These are phyloP conservation scores for Archivesica marissinica DNA, from an alignment of 1,140 invertebrate species.

Conservation along the genomic window DNA sequence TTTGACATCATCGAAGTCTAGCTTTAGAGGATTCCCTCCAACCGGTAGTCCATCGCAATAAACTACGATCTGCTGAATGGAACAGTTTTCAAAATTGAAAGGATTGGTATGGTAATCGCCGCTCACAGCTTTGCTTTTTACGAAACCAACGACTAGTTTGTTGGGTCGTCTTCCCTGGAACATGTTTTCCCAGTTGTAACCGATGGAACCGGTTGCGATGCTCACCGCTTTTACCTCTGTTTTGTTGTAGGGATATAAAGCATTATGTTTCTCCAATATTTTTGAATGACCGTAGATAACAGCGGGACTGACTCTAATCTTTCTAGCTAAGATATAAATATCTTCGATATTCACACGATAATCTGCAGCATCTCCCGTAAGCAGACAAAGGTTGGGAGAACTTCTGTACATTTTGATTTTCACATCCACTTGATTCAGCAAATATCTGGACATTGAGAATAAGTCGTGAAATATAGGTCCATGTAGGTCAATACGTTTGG, in stretches of 20 bases:
- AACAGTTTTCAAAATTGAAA: conserved; percentile 51
- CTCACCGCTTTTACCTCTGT: conserved; percentile 9
- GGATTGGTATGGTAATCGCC: conserved; percentile 50
- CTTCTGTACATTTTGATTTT: conserved; percentile 41
- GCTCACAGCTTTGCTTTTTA: neutral
- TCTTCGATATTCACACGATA: conserved; percentile 24
- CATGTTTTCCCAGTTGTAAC: conserved; percentile 52
- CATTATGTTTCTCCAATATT: conserved; percentile 2
- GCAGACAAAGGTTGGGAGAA: conserved; percentile 1
- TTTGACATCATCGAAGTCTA: conserved; percentile 47
- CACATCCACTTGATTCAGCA: conserved; percentile 55
- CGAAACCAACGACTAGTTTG: conserved; percentile 18
- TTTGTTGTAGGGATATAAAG: conserved; percentile 12
- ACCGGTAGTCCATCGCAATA: conserved; percentile 48
- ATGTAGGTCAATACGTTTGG: conserved; percentile 41
- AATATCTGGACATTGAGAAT: conserved; percentile 44
- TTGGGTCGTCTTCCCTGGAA: conserved; percentile 44
- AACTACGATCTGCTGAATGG: conserved; percentile 51
- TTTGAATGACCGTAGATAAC: conserved; percentile 23
- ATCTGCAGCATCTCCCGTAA: conserved; percentile 7
- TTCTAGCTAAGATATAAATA: conserved; percentile 19
- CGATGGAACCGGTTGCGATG: conserved; percentile 30
- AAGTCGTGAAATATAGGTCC: conserved; percentile 58
- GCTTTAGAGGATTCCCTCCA: conserved; percentile 40
- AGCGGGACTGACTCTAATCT: conserved; percentile 30